Base-by-base conservation (phyloP, 2,888 invertebrate species). In the Pristionchus entomophagus region DNA sequence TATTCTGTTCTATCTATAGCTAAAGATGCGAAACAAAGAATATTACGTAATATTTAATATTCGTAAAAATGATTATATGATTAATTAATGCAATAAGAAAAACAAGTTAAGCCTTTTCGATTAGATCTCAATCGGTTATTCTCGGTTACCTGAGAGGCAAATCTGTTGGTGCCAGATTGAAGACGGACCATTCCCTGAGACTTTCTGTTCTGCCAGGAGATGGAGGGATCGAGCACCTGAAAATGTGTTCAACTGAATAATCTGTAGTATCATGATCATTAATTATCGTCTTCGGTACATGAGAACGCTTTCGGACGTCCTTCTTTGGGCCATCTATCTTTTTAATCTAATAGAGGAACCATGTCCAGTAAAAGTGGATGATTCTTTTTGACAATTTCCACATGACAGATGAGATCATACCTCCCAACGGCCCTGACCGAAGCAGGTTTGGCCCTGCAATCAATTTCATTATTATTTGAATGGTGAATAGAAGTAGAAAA, bases 391-490 rank as follows among this genome's bases (percentile, higher is more conserved):
- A n/a, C 1, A 59, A 29, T 26, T n/a, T 59, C 8, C 17, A 32
- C 2, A 65, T 35, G 19, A 12, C 6, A 77, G 77, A 77, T 8
- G 12, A 17, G 4, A n/a, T n/a, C 59, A 22, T 35, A 93, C 93
- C 90, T 93, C 93, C 92, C 93, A 93, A 84, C 93, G 89, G 45
- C 90, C 90, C 87, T 93, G 93, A 87, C 93, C 93, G 89, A 93
- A 93, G 80, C 92, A 89, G 85, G 93, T 93, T 93, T 93, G 93
- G 69, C 89, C 89, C 51, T 51, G 51, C 19, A 51, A 51, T 5
- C 19, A 17, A 51, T 51, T 14, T 51, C 17, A 22, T 51, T 22
- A 51, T 51, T 19, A 51, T 19, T 10, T 6, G 2, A 51, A 51
- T n/a, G 8, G 1, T 17, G 19, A n/a, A 45, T 14, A 45, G 8